Percentiles rank a stretch among this genome's conserved stretches.
Conservation (phyloP, 2,888 invertebrate genomes). For the Gryllus longicercus region DNA sequence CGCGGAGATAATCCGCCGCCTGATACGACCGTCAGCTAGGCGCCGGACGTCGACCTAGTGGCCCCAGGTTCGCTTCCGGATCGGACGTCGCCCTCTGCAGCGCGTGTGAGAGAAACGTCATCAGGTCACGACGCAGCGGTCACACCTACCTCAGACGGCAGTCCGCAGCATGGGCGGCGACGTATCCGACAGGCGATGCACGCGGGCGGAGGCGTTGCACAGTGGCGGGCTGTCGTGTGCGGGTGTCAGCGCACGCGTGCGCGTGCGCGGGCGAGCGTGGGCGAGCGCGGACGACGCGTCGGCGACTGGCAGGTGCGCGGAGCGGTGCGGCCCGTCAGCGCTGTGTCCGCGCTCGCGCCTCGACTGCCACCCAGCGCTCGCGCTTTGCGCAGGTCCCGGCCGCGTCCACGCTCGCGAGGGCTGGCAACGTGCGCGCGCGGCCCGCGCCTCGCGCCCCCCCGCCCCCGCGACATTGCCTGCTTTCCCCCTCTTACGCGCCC, state of each 20-base stretch:
- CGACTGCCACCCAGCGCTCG: not conserved
- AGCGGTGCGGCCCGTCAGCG: not conserved
- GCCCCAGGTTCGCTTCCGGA: too few species aligned
- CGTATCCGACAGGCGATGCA: too few species aligned
- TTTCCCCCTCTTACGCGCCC: not conserved
- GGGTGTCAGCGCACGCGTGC: too few species aligned
- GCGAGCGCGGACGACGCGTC: not conserved
- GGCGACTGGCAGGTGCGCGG: not conserved
- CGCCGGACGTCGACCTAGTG: not conserved
- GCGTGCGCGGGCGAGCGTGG: too few species aligned
- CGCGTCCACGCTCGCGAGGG: not conserved
- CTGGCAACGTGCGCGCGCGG: not conserved
- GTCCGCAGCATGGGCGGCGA: not conserved
- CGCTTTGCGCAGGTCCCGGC: not conserved
- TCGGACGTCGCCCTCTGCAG: too few species aligned
- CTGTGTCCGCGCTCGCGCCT: constrained; percentile 2
- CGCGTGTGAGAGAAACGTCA: too few species aligned
- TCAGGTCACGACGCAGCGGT: not conserved
- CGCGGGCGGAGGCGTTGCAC: too few species aligned
- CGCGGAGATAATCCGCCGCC: not conserved
- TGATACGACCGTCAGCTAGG: not conserved
- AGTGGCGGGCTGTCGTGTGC: too few species aligned
- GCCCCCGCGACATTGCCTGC: not conserved
- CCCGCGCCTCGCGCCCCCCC: not conserved
- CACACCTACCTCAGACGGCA: not conserved